These are phyloP conservation scores for Agelastica alni DNA, from an alignment of 2,888 invertebrate species.

Conservation along the genomic window DNA sequence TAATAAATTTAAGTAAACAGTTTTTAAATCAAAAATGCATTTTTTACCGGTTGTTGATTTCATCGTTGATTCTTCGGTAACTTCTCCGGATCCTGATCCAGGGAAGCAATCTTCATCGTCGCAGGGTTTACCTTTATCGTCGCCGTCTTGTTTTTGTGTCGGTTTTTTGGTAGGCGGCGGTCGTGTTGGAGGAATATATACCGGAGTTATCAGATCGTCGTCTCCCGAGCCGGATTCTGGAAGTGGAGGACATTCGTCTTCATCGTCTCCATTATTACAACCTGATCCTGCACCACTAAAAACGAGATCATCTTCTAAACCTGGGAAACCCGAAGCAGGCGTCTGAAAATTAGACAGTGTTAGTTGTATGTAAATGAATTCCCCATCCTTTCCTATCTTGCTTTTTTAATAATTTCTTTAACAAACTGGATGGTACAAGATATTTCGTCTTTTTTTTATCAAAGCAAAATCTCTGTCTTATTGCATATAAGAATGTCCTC, in stretches of 20 bases:
- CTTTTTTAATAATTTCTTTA: too few relatives aligned
- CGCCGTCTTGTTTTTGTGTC: slow-evolving; percentile 38
- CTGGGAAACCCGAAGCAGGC: slow-evolving; percentile 79
- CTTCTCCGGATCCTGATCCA: slow-evolving; percentile 78
- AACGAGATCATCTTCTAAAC: slow-evolving; percentile 84
- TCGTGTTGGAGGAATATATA: slow-evolving; percentile 81
- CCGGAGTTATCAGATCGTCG: slow-evolving; percentile 91
- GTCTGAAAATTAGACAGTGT: slow-evolving; percentile 70
- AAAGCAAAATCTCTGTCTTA: too few relatives aligned
- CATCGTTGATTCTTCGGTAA: slow-evolving; percentile 66
- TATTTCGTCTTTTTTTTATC: too few relatives aligned
- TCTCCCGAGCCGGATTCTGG: slow-evolving; percentile 79
- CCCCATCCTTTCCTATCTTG: too few relatives aligned
- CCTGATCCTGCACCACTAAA: slow-evolving; percentile 92
- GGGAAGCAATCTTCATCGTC: slow-evolving; percentile 90
- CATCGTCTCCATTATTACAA: slow-evolving; percentile 86
- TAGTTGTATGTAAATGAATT: too few relatives aligned
- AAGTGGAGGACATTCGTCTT: slow-evolving; percentile 86
- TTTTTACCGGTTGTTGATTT: slow-evolving; percentile 59
- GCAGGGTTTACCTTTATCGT: slow-evolving; percentile 45
- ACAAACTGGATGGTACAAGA: too few relatives aligned
- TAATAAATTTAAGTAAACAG: neutral
- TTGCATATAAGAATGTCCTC: too few relatives aligned
- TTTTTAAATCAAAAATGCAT: neutral
- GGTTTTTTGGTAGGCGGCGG: slow-evolving; percentile 66